Evolutionary conservation across 2,888 invertebrate species (phyloP).

Genomic region (Serripes groenlandicus): DNA sequence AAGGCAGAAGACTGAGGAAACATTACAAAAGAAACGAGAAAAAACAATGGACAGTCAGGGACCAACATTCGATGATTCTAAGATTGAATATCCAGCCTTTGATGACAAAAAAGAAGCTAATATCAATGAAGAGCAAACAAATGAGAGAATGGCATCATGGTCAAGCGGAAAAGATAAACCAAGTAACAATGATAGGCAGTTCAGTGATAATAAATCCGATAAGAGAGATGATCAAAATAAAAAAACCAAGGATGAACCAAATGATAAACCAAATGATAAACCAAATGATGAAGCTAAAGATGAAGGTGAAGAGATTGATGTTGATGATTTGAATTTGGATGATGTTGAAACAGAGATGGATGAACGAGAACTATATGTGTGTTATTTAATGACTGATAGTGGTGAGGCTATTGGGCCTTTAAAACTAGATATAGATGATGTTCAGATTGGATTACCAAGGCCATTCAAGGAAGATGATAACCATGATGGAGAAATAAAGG

Average conservation of each 20-base stretch:
- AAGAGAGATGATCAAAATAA: not conserved
- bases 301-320: constrained; percentile 15
- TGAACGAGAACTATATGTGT: constrained; percentile 77
- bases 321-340: constrained; percentile 66
- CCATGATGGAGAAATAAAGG: constrained; percentile 29
- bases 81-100: constrained; percentile 16
- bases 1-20: constrained; percentile 24
- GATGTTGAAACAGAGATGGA: constrained; percentile 71
- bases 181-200: not conserved
- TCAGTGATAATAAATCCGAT: not conserved
- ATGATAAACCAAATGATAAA: constrained; percentile 8
- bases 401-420: constrained; percentile 82
- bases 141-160: not conserved
- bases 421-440: constrained; percentile 79
- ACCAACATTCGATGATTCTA: constrained; percentile 35
- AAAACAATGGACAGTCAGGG: constrained; percentile 67
- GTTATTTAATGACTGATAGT: constrained; percentile 79
- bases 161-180: not conserved
- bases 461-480: constrained; percentile 32
- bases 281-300: constrained; percentile 28
- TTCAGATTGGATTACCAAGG: constrained; percentile 72
- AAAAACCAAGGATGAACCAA: not conserved
- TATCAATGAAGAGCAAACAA: not conserved
- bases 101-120: not conserved
- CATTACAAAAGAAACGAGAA: constrained; percentile 47